Evolutionary conservation across 2,113 vertebrate species (phyloP), one percentile per base, ranked within the genome.

Genomic region (Guaruba guarouba): DNA sequence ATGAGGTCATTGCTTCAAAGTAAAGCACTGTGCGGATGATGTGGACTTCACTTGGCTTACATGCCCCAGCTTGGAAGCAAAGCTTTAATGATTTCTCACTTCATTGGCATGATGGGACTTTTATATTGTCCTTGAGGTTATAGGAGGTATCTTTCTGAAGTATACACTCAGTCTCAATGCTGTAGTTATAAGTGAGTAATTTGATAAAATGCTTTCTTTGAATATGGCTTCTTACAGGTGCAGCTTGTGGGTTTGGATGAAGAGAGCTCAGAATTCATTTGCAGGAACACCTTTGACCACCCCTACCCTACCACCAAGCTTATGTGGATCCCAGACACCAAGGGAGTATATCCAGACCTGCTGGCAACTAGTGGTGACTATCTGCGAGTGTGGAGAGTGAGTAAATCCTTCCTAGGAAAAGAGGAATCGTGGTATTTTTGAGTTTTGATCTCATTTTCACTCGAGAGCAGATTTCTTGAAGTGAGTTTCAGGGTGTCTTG

Each of bases 241-340:
- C 99, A 99, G 94, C 98, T 99, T 71, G 99, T 99, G 93, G 99
- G 99, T 95, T 98, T 99, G 97, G 99, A 99, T 80, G 99, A 99
- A 86, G 99, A 99, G 97, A 99, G 99, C 97, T 99, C 99, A 0
- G 99, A 99, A 97, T 99, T 99, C 85, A 98, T 99, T 85, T 99
- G 99, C 98, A 98, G 99, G 96, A 99, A 99, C 96, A 99, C 99
- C 2, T 99, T 99, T 92, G 99, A 99, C 95, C 99, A 99, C 84
- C 99, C 99, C 0, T 99, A 99, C 82, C 99, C 99, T 55, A 99
- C 99, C 90, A 99, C 99, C 80, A 99, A 99, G 97, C 99, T 99
- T 82, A 99, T 99, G 99, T 99, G 99, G 99, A 99, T 99, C 91
- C 99, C 99, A 11, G 99, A 99, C 97, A 99, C 99, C 61, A 99